Evolutionary conservation across 2,113 vertebrate species (phyloP), one percentile per base, ranked within the genome.

Genomic region (Hydrolagus affinis): DNA sequence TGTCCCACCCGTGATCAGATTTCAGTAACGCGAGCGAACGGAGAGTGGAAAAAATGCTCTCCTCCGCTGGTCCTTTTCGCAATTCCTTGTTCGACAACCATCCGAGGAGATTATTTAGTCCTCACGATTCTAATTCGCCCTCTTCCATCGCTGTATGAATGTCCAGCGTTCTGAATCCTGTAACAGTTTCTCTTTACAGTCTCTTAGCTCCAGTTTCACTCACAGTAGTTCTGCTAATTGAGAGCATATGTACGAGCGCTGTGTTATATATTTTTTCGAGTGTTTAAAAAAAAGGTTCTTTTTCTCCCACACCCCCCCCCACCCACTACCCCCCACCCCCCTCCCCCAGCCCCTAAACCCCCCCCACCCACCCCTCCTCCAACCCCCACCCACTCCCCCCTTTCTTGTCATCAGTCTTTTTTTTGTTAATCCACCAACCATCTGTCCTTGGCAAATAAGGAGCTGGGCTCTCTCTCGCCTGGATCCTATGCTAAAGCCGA

Each of bases 401-500:
- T 83, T 83, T 66, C 78, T 83, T 83, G 78, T 83, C 78, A 68
- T 83, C 66, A 30, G 78, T 83, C 62, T 83, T 75, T 83, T 60
- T 83, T 44, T 44, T 44, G 62, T n/a, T 64, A 85, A 86, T 80
- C 64, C 85, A 86, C 57, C 8, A 0, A 30, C 86, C 87, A 75
- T 86, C 60, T 25, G 78, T 77, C 69, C n/a, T 75, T 23, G 85
- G 86, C 68, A 69, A 15, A 21, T 6, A 74, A 71, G 66, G 23
- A 59, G 74, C 68, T 72, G 17, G 17, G 69, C 70, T 86, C 70
- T 70, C 75, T 80, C 78, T 85, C 25, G 70, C 66, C 3, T 14
- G 57, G 85, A 69, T 56, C 73, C 21, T 68, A 85, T 86, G 62
- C 19, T 7, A 30, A 4, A 7, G 85, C 86, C n/a, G 0, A 85